Evolutionary conservation across 2,888 invertebrate species (phyloP), one percentile per base, ranked within the genome.

Genomic region (Drosophila putrida): DNA sequence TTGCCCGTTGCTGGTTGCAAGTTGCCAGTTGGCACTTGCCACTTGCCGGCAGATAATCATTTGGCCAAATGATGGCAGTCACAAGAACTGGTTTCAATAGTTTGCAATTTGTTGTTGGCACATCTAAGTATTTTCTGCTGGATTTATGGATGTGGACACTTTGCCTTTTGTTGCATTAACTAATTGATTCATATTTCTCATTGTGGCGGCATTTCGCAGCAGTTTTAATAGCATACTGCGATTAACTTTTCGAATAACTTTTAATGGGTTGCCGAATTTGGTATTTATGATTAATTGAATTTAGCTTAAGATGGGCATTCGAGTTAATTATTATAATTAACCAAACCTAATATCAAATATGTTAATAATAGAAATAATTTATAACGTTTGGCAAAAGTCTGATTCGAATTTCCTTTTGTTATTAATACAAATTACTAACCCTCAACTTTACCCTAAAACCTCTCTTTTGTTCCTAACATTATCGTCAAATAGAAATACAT

Each of bases 131-230:
- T 55, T 5, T 55, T 55, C 49, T 44, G 58, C 49, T 63, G 33
- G 41, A 41, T 39, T 53, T 50, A 38, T 59, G 54, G 27, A n/a
- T 64, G 54, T 67, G 68, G 43, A 63, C 60, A 68, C 68, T 67
- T 82, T 83, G 81, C 83, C 78, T 80, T 87, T 78, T 87, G 81
- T 73, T 78, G 84, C 78, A 71, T 65, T 10, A 74, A 55, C 75
- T 75, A 88, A 86, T 83, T 83, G 87, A 88, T 83, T 88, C 80
- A 88, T 86, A 83, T 88, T 82, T 36, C 44, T 43, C 31, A 54
- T 31, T 88, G 82, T 62, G 75, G 58, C 70, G 44, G 55, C 55
- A 64, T 76, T 76, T 83, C 57, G 67, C 65, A 63, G 70, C 63
- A 31, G 31, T 31, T 59, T 60, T 61, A 59, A 60, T 82, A 46